These are phyloP conservation scores for Seira musarum DNA, from an alignment of 2,888 invertebrate genomes.

Conservation along the genomic window DNA sequence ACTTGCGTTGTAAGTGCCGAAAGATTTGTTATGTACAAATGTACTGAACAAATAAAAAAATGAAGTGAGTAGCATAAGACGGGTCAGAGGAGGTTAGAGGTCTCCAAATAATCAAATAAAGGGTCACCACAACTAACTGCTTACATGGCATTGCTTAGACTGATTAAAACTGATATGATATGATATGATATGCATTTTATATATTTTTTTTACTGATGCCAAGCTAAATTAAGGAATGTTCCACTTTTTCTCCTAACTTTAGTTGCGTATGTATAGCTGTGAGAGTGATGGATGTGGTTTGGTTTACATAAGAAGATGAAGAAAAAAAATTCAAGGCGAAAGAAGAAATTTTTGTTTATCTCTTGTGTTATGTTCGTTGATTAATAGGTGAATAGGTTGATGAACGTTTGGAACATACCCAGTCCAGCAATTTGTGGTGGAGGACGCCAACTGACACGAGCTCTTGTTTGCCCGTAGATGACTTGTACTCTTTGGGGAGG, in stretches of 20 bases:
- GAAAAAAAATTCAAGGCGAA: slow-evolving; percentile 41
- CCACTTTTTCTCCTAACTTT: too few species aligned
- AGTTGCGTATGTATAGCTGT: too few species aligned
- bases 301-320: slow-evolving; percentile 13
- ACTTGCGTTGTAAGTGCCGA: too few species aligned
- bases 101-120: background rate
- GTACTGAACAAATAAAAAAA: too few species aligned
- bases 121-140: slow-evolving; percentile 22
- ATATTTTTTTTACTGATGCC: slow-evolving; percentile 20
- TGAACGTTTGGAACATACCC: slow-evolving; percentile 77
- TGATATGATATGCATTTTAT: slow-evolving; percentile 5
- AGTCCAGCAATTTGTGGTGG: slow-evolving; percentile 85
- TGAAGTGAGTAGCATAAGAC: background rate
- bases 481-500: slow-evolving; percentile 87
- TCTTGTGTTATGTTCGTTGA: slow-evolving; percentile 43
- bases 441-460: slow-evolving; percentile 78
- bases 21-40: too few species aligned
- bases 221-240: too few species aligned
- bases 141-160: slow-evolving; percentile 27
- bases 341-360: slow-evolving; percentile 46
- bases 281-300: too few species aligned
- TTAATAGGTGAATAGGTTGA: slow-evolving; percentile 54
- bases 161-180: too few species aligned
- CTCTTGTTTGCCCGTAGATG: slow-evolving; percentile 78
- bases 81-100: background rate